These are phyloP conservation scores for Melanostoma scalare DNA, from an alignment of 2,888 invertebrate genomes.

Conservation along the genomic window DNA sequence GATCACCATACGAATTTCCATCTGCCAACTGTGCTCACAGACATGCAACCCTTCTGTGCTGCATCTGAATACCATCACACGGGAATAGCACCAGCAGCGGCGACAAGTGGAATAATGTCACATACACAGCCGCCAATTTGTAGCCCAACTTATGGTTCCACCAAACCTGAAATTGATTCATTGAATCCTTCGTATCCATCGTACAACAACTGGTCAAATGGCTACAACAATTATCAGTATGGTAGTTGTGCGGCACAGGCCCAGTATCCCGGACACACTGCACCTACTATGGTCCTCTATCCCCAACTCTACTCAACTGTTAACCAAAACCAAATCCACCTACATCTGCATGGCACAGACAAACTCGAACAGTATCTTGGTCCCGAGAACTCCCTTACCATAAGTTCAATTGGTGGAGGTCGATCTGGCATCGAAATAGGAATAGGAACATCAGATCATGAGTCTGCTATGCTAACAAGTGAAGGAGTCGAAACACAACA, in stretches of 20 bases:
- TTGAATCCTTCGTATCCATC: conserved; percentile 79
- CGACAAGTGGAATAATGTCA: conserved; percentile 75
- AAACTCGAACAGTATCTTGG: conserved; percentile 87
- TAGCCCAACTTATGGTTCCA: conserved; percentile 77
- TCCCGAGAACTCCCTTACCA: conserved; percentile 84
- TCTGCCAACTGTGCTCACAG: conserved; percentile 84
- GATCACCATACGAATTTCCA: conserved; percentile 84
- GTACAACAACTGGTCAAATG: conserved; percentile 83
- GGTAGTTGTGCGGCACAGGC: conserved; percentile 81
- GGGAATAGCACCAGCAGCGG: conserved; percentile 76
- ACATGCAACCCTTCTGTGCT: conserved; percentile 83
- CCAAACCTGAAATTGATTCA: conserved; percentile 80
- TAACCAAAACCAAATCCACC: conserved; percentile 93
- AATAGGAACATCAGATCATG: conserved; percentile 80
- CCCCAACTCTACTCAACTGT: conserved; percentile 92
- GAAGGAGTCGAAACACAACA: conserved; percentile 74
- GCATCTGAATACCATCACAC: conserved; percentile 82
- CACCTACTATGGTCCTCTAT: conserved; percentile 88
- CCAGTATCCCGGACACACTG: conserved; percentile 78
- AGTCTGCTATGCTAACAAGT: conserved; percentile 69
- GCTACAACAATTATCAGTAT: conserved; percentile 89
- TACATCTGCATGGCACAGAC: conserved; percentile 88
- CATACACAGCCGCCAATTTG: conserved; percentile 76
- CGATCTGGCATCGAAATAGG: conserved; percentile 85
- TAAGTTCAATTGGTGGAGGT: conserved; percentile 83